phyloP scores from a whole-genome alignment of 2,113 vertebrate species.

The Aix galericulata region DNA sequence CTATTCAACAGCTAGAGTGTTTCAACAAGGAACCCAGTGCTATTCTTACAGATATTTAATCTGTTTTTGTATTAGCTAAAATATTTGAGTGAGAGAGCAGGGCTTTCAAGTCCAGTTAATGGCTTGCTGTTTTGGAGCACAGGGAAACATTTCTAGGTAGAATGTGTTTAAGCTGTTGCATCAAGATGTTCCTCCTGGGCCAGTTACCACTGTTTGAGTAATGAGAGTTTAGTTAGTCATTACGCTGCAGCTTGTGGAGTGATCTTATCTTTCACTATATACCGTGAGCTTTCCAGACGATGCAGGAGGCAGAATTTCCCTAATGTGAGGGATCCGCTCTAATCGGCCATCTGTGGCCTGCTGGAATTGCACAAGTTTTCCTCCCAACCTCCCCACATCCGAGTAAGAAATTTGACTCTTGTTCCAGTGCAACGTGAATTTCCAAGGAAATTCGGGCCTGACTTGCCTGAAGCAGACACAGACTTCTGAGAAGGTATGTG shows the following conservation, averaged over 20 bases:
- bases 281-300: background rate
- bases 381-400: fast-evolving
- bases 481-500: background rate
- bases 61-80: background rate
- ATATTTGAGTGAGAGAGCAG: background rate
- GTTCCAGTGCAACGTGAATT: background rate
- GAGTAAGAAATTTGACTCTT: background rate
- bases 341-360: background rate
- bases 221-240: background rate
- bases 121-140: background rate
- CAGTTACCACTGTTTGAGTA: background rate
- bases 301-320: background rate
- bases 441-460: background rate
- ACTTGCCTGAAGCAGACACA: conserved; percentile 28
- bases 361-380: background rate
- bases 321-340: background rate
- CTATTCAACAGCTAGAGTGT: background rate
- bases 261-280: background rate
- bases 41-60: background rate
- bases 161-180: background rate
- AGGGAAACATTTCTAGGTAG: background rate
- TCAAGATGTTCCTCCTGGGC: background rate
- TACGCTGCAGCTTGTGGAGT: background rate
- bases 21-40: background rate
- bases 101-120: background rate